phyloP scores from a whole-genome alignment of 2,797 vertebrate genomes.

The Sebastolobus alascanus region DNA sequence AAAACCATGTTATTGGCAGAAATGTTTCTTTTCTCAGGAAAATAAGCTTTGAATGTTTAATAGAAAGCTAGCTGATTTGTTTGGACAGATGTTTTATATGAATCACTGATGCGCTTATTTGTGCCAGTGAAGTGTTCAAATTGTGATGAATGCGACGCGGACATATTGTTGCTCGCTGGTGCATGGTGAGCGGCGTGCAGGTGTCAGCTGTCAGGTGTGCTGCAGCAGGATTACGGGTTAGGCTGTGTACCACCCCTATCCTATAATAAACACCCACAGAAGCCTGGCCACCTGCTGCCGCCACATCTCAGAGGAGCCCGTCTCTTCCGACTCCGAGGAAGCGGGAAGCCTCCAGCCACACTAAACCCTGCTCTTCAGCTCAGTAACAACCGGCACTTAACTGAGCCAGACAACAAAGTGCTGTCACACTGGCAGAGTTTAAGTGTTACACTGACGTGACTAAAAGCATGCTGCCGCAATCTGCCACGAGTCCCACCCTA shows the following conservation, averaged over 20 bases:
- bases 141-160: conserved; percentile 45
- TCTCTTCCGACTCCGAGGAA: conserved; percentile 74
- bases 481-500: conserved; percentile 23
- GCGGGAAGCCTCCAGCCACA: conserved; percentile 77
- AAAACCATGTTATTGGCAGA: neutral
- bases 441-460: conserved; percentile 55
- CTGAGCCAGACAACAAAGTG: conserved; percentile 72
- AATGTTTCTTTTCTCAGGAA: neutral
- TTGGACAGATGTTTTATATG: conserved; percentile 11
- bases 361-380: conserved; percentile 73
- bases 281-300: conserved; percentile 83
- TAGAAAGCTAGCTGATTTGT: neutral
- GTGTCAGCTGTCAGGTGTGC: conserved; percentile 88
- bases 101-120: conserved; percentile 11
- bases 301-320: conserved; percentile 70
- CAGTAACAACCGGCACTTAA: conserved; percentile 76
- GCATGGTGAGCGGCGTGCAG: conserved; percentile 67
- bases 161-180: conserved; percentile 33
- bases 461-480: conserved; percentile 43
- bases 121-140: conserved; percentile 29
- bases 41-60: neutral
- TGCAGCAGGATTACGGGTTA: conserved; percentile 74
- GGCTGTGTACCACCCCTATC: conserved; percentile 71
- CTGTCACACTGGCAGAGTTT: conserved; percentile 55
- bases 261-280: conserved; percentile 82